These are phyloP conservation scores for Cydia fagiglandana DNA, from an alignment of 1,140 invertebrate genomes.

Conservation along the genomic window DNA sequence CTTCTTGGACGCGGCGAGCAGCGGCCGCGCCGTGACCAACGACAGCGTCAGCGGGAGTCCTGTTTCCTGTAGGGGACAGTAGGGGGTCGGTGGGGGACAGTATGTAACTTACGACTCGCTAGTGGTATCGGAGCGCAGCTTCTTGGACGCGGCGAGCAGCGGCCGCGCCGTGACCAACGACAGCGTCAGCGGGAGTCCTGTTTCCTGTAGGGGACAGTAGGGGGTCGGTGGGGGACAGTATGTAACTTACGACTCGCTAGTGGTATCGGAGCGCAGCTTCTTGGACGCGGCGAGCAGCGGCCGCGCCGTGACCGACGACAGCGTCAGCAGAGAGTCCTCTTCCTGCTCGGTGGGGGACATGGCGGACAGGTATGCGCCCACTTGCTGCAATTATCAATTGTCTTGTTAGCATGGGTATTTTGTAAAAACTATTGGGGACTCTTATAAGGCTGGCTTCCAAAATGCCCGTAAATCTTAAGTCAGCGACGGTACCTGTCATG, in stretches of 20 bases:
- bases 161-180: slow-evolving; percentile 81
- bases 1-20: no score
- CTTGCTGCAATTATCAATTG: slow-evolving; percentile 52
- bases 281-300: slow-evolving; percentile 84
- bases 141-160: slow-evolving; percentile 83
- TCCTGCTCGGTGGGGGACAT: slow-evolving; percentile 82
- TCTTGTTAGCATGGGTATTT: background rate
- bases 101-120: slow-evolving; percentile 63
- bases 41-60: no score
- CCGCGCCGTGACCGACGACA: slow-evolving; percentile 84
- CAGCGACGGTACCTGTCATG: no score
- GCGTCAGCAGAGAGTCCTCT: slow-evolving; percentile 84
- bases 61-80: no score
- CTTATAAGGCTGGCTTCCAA: no score
- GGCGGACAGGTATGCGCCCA: slow-evolving; percentile 67
- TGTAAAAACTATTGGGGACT: background rate
- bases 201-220: background rate
- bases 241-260: slow-evolving; percentile 65
- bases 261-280: slow-evolving; percentile 72
- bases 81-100: background rate
- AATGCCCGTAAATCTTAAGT: no score
- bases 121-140: slow-evolving; percentile 66
- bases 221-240: background rate
- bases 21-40: no score
- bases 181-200: slow-evolving; percentile 34